Evolutionary conservation across 2,888 invertebrate species (phyloP).

Genomic region (Helleia helle): DNA sequence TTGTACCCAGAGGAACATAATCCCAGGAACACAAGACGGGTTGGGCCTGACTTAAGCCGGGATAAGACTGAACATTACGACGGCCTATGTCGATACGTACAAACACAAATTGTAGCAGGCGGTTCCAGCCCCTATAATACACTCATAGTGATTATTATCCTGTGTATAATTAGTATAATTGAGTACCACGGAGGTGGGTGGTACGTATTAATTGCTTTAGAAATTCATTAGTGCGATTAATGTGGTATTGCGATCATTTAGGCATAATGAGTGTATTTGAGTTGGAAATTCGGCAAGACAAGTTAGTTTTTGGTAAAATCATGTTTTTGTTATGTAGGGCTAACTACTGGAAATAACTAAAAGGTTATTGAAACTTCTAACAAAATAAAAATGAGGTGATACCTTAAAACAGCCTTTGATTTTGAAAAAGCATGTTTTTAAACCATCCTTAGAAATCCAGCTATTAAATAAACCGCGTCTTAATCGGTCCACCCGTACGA

Average conservation of each 20-base stretch:
- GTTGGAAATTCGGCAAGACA: constrained; percentile 13
- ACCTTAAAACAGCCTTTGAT: too few relatives aligned
- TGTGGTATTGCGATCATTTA: constrained; percentile 23
- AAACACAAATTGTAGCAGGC: not conserved
- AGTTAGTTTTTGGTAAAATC: too few relatives aligned
- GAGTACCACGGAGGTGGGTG: not conserved
- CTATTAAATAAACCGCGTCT: too few relatives aligned
- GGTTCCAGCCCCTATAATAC: not conserved
- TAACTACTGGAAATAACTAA: too few relatives aligned
- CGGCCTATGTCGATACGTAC: not conserved
- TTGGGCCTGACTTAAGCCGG: constrained; percentile 7
- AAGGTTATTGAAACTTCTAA: too few relatives aligned
- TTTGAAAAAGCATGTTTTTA: too few relatives aligned
- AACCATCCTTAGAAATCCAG: too few relatives aligned
- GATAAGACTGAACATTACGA: not conserved
- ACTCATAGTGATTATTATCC: not conserved
- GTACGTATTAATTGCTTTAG: constrained; percentile 23
- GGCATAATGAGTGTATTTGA: constrained; percentile 24
- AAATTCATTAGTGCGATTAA: constrained; percentile 28
- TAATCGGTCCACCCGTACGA: too few relatives aligned
- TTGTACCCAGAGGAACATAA: constrained; percentile 11
- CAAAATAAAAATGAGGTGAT: too few relatives aligned
- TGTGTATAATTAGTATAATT: not conserved
- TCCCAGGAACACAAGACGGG: constrained; percentile 11
- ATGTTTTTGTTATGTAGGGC: too few relatives aligned